Evolutionary conservation across 2,888 invertebrate species (phyloP).

Genomic region (Himalopsyche tibetana): DNA sequence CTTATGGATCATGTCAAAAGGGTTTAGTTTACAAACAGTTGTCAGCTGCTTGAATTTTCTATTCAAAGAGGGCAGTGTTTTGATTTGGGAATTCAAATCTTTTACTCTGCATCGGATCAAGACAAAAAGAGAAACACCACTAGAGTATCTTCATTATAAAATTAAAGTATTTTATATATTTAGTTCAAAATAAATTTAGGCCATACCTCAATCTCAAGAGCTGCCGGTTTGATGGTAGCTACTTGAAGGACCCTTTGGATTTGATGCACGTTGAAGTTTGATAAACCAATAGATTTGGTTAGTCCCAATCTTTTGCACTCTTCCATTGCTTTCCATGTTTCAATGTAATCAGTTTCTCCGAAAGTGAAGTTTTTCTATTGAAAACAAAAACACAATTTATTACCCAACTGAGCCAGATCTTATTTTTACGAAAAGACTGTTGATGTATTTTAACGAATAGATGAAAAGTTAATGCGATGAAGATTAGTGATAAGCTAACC

Average conservation of each 20-base stretch:
- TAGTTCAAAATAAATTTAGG: not conserved
- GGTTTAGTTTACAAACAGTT: too few relatives aligned
- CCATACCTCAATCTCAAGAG: constrained; percentile 63
- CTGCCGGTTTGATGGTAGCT: constrained; percentile 75
- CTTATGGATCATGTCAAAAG: too few relatives aligned
- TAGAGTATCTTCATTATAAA: too few relatives aligned
- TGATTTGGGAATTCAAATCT: not conserved
- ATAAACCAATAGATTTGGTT: constrained; percentile 81
- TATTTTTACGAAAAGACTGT: too few relatives aligned
- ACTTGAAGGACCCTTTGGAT: constrained; percentile 76
- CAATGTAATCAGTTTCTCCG: constrained; percentile 78
- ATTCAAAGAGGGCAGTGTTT: too few relatives aligned
- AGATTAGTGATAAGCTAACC: too few relatives aligned
- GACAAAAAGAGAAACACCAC: too few relatives aligned
- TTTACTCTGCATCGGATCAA: too few relatives aligned
- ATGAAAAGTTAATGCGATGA: too few relatives aligned
- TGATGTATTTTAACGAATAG: too few relatives aligned
- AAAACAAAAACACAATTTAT: not conserved
- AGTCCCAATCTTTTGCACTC: constrained; percentile 78
- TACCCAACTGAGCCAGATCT: not conserved
- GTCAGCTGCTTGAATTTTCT: too few relatives aligned
- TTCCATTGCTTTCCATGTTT: constrained; percentile 82
- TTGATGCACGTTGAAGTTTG: constrained; percentile 83
- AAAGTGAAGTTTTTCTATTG: constrained; percentile 62
- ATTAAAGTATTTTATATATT: too few relatives aligned